A percentile compares a stretch with the other conserved stretches of the same genome.
Evolutionary conservation across 2,888 invertebrate species (phyloP).

Genomic region (Caenorhabditis imperialis): DNA sequence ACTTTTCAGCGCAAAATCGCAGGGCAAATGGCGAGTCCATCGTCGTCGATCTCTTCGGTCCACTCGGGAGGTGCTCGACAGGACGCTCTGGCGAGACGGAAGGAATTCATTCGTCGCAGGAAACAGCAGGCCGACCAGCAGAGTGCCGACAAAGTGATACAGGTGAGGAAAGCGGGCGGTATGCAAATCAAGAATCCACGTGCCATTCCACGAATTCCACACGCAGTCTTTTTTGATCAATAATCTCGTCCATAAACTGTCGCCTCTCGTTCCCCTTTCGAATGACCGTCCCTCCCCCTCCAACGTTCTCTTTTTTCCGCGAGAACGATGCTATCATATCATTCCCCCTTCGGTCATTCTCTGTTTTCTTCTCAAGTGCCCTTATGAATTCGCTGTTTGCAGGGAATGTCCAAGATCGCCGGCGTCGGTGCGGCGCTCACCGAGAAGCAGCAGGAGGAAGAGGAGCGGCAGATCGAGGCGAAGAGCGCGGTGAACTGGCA

Average conservation of each 20-base stretch:
- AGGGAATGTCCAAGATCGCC: constrained; percentile 90
- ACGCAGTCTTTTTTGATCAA: too few species aligned
- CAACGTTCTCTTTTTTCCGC: constrained; percentile 3
- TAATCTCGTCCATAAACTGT: constrained; percentile 8
- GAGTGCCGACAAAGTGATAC: constrained; percentile 81
- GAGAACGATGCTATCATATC: constrained; percentile 7
- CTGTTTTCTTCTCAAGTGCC: neutral
- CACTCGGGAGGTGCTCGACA: constrained; percentile 56
- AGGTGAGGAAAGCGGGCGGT: too few species aligned
- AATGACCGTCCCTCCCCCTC: neutral
- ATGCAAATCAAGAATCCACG: too few species aligned
- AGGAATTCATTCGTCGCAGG: constrained; percentile 85
- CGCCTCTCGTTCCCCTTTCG: too few species aligned
- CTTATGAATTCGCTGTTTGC: constrained; percentile 58
- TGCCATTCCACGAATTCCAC: too few species aligned
- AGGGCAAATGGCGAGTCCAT: constrained; percentile 70
- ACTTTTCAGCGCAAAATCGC: constrained; percentile 65
- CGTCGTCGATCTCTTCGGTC: constrained; percentile 73
- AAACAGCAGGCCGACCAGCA: constrained; percentile 86
- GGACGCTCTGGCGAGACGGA: constrained; percentile 94
- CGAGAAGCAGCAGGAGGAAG: constrained; percentile 63
- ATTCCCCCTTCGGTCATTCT: neutral
- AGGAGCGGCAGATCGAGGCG: constrained; percentile 61
- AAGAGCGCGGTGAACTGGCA: constrained; percentile 69
- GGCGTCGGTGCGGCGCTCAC: constrained; percentile 81